phyloP scores from a whole-genome alignment of 1,140 invertebrate genomes.

The Metopolophium dirhodum region DNA sequence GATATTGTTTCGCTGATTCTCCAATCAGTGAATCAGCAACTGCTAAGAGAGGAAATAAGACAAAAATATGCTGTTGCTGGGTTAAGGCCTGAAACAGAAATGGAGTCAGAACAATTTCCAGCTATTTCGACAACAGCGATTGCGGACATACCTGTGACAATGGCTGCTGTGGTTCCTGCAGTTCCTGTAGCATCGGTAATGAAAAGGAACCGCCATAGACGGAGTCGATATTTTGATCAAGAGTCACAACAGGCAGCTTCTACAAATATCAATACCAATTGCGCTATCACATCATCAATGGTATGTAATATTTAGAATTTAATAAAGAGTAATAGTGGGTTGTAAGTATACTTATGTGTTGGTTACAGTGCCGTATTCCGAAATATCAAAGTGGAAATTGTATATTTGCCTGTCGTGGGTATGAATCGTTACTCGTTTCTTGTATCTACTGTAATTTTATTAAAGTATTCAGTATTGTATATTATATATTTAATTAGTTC shows the following conservation, averaged over 20 bases:
- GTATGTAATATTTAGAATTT: not conserved
- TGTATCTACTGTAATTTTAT: no score
- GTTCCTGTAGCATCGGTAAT: not conserved
- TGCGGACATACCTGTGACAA: not conserved
- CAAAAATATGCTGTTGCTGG: not conserved
- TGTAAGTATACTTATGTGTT: not conserved
- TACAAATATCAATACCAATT: not conserved
- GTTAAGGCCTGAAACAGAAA: not conserved
- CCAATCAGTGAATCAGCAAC: not conserved
- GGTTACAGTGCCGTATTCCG: no score
- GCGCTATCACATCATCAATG: not conserved
- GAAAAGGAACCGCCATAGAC: constrained; percentile 25
- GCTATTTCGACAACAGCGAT: not conserved
- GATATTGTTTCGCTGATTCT: not conserved
- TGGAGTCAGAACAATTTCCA: not conserved
- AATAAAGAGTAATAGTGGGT: not conserved
- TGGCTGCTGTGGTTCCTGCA: no score
- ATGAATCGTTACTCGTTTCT: no score
- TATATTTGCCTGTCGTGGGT: no score
- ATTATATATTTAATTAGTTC: no score
- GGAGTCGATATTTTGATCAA: constrained; percentile 42
- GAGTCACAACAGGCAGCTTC: not conserved
- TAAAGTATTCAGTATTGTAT: no score
- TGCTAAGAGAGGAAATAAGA: not conserved
- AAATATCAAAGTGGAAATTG: no score